Evolutionary conservation across 2,888 invertebrate species (phyloP).

Genomic region (Perdita meconis): DNA sequence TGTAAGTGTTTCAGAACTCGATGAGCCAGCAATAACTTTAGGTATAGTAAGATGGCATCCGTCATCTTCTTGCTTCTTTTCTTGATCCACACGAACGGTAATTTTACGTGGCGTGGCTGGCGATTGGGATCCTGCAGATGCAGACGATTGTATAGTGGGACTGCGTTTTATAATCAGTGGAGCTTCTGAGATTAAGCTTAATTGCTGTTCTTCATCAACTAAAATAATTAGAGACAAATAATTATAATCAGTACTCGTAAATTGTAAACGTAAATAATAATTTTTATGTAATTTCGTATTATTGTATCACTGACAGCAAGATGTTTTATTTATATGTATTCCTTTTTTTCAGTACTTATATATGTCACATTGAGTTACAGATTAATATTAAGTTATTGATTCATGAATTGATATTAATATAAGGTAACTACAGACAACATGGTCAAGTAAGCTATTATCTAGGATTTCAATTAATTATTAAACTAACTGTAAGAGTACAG

Average conservation of each 20-base stretch:
- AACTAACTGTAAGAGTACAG: too few relatives aligned
- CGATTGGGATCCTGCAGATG: slow-evolving; percentile 62
- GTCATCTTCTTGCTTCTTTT: slow-evolving; percentile 85
- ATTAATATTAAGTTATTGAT: too few relatives aligned
- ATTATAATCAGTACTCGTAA: not conserved
- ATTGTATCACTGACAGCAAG: too few relatives aligned
- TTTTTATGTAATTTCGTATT: too few relatives aligned
- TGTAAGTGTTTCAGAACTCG: slow-evolving; percentile 91
- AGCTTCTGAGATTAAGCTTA: slow-evolving; percentile 80
- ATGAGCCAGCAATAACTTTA: slow-evolving; percentile 89
- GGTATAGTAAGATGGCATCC: slow-evolving; percentile 89
- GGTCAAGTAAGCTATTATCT: too few relatives aligned
- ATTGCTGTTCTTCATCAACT: slow-evolving; percentile 85
- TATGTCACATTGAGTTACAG: too few relatives aligned
- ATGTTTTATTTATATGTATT: too few relatives aligned
- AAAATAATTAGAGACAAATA: slow-evolving; percentile 30
- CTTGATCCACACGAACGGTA: slow-evolving; percentile 84
- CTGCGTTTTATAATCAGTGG: slow-evolving; percentile 79
- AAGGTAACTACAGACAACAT: too few relatives aligned
- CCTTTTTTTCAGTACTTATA: too few relatives aligned
- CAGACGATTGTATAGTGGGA: slow-evolving; percentile 71
- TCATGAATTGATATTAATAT: too few relatives aligned
- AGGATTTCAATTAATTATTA: too few relatives aligned
- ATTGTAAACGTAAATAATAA: too few relatives aligned
- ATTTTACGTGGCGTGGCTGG: slow-evolving; percentile 80